A percentile compares a stretch with the other conserved stretches of the same genome.
Evolutionary conservation across 2,888 invertebrate genomes (phyloP).

Genomic region (Drosophila rellima): DNA sequence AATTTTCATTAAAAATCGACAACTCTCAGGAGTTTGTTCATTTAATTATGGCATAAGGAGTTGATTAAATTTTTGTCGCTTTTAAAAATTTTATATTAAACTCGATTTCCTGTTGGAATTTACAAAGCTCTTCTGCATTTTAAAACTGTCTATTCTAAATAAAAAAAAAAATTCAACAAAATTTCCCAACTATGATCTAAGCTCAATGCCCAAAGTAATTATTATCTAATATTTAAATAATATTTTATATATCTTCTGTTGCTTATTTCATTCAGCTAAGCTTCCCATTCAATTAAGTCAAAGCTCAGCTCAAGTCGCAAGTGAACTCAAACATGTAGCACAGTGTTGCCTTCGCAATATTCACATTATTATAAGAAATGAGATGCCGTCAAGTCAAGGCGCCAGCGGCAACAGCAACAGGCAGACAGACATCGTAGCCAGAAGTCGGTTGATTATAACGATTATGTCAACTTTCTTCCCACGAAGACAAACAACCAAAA

Average conservation of each 20-base stretch:
- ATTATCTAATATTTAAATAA: neutral
- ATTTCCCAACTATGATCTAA: neutral
- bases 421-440: slow-evolving; percentile 20
- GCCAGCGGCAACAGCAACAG: slow-evolving; percentile 47
- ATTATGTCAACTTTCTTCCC: slow-evolving; percentile 81
- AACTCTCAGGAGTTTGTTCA: no score
- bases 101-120: no score
- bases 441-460: slow-evolving; percentile 75
- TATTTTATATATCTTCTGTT: neutral
- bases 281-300: slow-evolving; percentile 6
- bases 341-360: slow-evolving; percentile 48
- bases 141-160: neutral
- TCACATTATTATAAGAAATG: slow-evolving; percentile 71
- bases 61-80: no score
- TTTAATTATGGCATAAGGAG: no score
- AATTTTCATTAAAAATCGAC: no score
- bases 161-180: neutral
- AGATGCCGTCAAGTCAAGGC: slow-evolving; percentile 66
- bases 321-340: slow-evolving; percentile 14
- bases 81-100: no score
- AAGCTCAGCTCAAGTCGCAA: neutral
- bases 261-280: neutral
- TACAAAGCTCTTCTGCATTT: no score
- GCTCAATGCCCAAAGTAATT: neutral
- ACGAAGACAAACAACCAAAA: slow-evolving; percentile 52